Evolutionary conservation across 2,797 vertebrate species (phyloP).

Genomic region (Oreonectes daqikongensis): DNA sequence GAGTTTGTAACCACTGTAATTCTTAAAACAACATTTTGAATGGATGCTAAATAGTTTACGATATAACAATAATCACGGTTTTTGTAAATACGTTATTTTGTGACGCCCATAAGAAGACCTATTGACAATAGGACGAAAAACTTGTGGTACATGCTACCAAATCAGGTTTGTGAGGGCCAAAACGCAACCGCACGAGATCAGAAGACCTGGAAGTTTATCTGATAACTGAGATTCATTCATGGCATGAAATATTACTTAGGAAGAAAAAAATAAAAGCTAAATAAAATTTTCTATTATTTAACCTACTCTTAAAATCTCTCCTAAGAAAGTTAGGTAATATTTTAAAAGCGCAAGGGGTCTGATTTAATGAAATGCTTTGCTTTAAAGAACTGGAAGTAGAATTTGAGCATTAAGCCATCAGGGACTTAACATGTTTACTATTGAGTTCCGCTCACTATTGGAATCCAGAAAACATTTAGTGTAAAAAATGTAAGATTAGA

Average conservation of each 20-base stretch:
- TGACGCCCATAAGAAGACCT: too few relatives aligned
- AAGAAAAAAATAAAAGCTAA: slow-evolving; percentile 57
- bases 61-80: too few relatives aligned
- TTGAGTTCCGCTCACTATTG: slow-evolving; percentile 8
- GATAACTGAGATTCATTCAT: slow-evolving; percentile 62
- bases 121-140: too few relatives aligned
- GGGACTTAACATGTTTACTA: slow-evolving; percentile 23
- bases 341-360: slow-evolving; percentile 19
- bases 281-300: slow-evolving; percentile 26
- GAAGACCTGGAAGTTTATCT: slow-evolving; percentile 67
- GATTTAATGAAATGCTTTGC: slow-evolving; percentile 40
- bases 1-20: too few relatives aligned
- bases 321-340: not conserved
- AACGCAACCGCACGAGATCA: slow-evolving; percentile 52
- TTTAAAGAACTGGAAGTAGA: slow-evolving; percentile 19
- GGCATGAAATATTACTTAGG: slow-evolving; percentile 65
- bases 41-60: too few relatives aligned
- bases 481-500: slow-evolving; percentile 6
- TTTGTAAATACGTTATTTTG: too few relatives aligned
- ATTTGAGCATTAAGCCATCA: slow-evolving; percentile 1
- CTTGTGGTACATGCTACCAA: too few relatives aligned
- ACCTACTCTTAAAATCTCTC: slow-evolving; percentile 6
- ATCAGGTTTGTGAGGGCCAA: slow-evolving; percentile 58
- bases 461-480: slow-evolving; percentile 25
- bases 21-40: too few relatives aligned